Evolutionary conservation across 1,140 invertebrate species (phyloP).

Genomic region (Lamellibrachia luymesi): DNA sequence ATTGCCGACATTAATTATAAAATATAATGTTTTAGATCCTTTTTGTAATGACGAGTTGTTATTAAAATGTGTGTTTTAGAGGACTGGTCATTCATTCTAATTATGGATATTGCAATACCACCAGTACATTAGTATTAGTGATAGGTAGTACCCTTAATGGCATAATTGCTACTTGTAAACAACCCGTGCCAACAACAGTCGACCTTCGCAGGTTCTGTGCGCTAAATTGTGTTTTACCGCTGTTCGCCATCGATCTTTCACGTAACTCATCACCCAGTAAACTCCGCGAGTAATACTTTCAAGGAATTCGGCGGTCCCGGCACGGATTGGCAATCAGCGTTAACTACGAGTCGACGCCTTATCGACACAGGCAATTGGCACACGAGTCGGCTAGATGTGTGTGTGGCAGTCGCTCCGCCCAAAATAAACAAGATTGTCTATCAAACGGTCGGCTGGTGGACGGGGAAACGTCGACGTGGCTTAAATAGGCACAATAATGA

Average conservation of each 20-base stretch:
- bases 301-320: neutral
- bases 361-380: neutral
- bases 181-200: neutral
- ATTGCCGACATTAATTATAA: no score
- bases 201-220: neutral
- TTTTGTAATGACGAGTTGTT: no score
- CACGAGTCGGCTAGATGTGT: neutral
- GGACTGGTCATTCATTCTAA: no score
- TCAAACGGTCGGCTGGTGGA: neutral
- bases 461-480: neutral
- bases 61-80: no score
- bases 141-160: no score
- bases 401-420: neutral
- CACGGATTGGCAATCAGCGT: neutral
- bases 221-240: neutral
- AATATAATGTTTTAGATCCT: no score
- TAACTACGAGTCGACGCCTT: neutral
- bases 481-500: neutral
- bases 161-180: no score
- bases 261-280: neutral
- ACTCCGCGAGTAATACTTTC: neutral
- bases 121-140: no score
- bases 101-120: no score
- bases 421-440: neutral
- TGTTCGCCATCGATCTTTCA: neutral